Conservation (phyloP, 2,888 invertebrate genomes). For the Archips xylosteana region DNA sequence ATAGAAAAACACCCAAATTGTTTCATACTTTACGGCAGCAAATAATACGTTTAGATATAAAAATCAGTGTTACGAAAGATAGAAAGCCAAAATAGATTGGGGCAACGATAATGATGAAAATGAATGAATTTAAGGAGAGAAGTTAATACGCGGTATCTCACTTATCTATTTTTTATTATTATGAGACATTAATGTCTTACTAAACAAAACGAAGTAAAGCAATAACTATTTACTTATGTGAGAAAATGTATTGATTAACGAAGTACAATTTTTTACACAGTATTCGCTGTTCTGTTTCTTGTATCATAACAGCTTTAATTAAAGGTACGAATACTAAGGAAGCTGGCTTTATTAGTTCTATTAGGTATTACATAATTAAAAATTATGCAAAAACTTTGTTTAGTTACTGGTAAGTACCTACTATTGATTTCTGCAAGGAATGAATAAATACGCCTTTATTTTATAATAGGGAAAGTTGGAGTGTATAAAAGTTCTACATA, state of each 20-base stretch:
- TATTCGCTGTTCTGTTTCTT: background rate
- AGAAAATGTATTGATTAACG: background rate
- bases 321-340: background rate
- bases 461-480: conserved; percentile 13
- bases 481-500: conserved; percentile 31
- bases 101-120: background rate
- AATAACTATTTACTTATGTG: background rate
- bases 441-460: background rate
- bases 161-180: background rate
- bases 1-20: conserved; percentile 10
- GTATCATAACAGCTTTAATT: background rate
- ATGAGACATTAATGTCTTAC: background rate
- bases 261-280: background rate
- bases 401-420: background rate
- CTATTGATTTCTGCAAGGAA: background rate
- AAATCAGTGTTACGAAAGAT: background rate
- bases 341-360: background rate
- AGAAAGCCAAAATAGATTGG: background rate
- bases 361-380: background rate
- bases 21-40: background rate
- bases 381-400: background rate
- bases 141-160: background rate
- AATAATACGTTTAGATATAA: background rate
- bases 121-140: background rate
- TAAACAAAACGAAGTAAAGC: background rate